Conservation (phyloP, 2,888 invertebrate species). For the Luperina nickerlii region DNA sequence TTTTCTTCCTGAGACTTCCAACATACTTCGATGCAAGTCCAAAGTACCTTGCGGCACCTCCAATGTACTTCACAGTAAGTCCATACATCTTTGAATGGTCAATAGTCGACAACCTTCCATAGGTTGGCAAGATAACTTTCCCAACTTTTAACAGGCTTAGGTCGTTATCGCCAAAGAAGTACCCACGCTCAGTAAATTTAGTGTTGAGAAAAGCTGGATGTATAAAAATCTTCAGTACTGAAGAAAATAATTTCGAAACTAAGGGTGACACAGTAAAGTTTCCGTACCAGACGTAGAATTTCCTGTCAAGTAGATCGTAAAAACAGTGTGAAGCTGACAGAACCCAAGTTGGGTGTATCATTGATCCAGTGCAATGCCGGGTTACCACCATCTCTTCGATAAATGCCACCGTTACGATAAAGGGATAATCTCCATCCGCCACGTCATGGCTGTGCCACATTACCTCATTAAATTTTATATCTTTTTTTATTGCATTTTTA, state of each 20-base stretch:
- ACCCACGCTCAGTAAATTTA: slow-evolving; percentile 31
- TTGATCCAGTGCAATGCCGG: slow-evolving; percentile 44
- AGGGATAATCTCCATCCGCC: slow-evolving; percentile 18
- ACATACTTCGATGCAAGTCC: neutral
- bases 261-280: slow-evolving; percentile 46
- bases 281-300: slow-evolving; percentile 49
- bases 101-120: slow-evolving; percentile 40
- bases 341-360: slow-evolving; percentile 41
- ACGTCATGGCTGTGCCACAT: slow-evolving; percentile 33
- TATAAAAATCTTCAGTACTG: slow-evolving; percentile 38
- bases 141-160: slow-evolving; percentile 38
- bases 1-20: neutral
- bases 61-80: slow-evolving; percentile 43
- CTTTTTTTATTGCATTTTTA: slow-evolving; percentile 5
- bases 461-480: neutral
- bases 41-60: slow-evolving; percentile 9
- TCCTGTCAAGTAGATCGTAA: slow-evolving; percentile 28
- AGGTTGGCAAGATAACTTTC: slow-evolving; percentile 1
- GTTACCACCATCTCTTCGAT: slow-evolving; percentile 36
- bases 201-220: slow-evolving; percentile 31
- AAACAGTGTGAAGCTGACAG: slow-evolving; percentile 50
- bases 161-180: slow-evolving; percentile 52
- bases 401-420: slow-evolving; percentile 12
- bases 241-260: slow-evolving; percentile 21
- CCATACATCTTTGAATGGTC: slow-evolving; percentile 50